Conservation (phyloP, 2,797 vertebrate genomes). For the Hephaestus fuliginosus region DNA sequence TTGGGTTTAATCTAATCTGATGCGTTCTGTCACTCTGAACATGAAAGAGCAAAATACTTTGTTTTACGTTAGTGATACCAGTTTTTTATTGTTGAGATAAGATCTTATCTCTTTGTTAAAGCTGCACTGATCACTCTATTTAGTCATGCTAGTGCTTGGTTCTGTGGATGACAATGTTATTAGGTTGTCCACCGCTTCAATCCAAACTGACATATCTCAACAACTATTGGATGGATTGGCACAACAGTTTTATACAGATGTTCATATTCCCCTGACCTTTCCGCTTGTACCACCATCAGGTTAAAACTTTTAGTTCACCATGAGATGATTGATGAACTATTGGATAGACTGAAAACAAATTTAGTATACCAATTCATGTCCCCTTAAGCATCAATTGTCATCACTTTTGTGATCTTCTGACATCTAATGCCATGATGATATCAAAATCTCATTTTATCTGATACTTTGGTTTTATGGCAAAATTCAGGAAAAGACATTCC, state of each 20-base stretch:
- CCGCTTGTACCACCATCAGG: not conserved
- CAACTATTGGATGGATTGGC: not conserved
- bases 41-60: conserved; percentile 1
- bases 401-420: not conserved
- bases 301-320: not conserved
- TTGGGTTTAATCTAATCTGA: conserved; percentile 24
- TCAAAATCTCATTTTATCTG: no score
- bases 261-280: not conserved
- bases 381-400: not conserved
- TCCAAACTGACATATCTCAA: not conserved
- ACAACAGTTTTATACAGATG: no score
- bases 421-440: not conserved
- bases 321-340: not conserved
- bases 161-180: no score
- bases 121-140: not conserved
- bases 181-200: not conserved
- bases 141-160: not conserved
- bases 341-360: not conserved
- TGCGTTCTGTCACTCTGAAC: conserved; percentile 15
- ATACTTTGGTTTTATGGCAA: no score
- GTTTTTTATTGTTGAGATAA: not conserved
- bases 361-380: not conserved
- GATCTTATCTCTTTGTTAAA: not conserved
- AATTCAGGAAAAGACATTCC: no score
- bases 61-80: not conserved